These are phyloP conservation scores for Erethizon dorsatum DNA, from an alignment of 2,797 vertebrate genomes.

Conservation along the genomic window DNA sequence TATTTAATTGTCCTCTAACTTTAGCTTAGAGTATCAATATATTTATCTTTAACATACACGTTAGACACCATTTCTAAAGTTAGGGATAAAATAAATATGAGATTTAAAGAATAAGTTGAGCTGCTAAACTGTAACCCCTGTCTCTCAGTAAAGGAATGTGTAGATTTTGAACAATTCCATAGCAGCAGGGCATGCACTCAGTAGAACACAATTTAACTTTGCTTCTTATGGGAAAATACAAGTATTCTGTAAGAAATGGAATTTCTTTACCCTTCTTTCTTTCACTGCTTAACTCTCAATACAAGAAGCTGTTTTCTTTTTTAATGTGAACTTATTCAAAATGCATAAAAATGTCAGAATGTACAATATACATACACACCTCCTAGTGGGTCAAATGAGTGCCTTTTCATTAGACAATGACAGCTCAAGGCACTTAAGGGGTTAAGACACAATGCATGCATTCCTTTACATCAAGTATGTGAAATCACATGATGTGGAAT, in stretches of 20 bases:
- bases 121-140: conserved; percentile 85
- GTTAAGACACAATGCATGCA: conserved; percentile 92
- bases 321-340: conserved; percentile 87
- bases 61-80: conserved; percentile 81
- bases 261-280: conserved; percentile 85
- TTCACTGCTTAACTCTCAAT: conserved; percentile 86
- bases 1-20: conserved; percentile 70
- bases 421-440: conserved; percentile 92
- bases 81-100: conserved; percentile 83
- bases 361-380: conserved; percentile 88
- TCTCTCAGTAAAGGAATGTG: conserved; percentile 88
- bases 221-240: conserved; percentile 83
- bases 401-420: conserved; percentile 90
- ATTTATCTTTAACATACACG: conserved; percentile 68
- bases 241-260: conserved; percentile 83
- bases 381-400: conserved; percentile 88
- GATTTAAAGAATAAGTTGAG: conserved; percentile 83
- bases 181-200: conserved; percentile 87
- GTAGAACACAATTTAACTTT: conserved; percentile 86
- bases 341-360: conserved; percentile 88
- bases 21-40: conserved; percentile 84
- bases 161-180: conserved; percentile 86
- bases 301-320: conserved; percentile 86
- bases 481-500: conserved; percentile 89
- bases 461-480: conserved; percentile 89